Evolutionary conservation across 2,888 invertebrate species (phyloP), one percentile per base, ranked within the genome.

Genomic region (Eledona agricola): DNA sequence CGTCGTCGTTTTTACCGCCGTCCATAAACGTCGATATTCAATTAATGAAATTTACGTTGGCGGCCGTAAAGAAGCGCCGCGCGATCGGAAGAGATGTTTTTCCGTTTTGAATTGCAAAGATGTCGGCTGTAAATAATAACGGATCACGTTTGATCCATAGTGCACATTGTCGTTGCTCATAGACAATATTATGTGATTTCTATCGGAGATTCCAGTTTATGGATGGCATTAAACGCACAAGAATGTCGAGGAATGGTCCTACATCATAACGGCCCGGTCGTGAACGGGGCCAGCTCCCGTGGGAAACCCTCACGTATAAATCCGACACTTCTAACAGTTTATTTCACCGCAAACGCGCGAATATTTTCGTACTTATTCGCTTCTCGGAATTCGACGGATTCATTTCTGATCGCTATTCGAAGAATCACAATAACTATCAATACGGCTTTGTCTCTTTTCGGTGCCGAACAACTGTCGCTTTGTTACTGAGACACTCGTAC

Each of bases 121-220:
- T 3, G 20, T 6, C 5, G 4, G 16, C 6, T 43, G 38, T 53
- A 53, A 53, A 58, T 53, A 58, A 53, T 58, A 58, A 58, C 58
- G 55, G 55, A 40, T 42, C 55, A 52, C 55, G 55, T 52, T 58
- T 58, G 58, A 58, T 58, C 58, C 55, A 58, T 58, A 55, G 45
- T 51, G 53, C 51, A 56, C 57, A 55, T 49, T 47, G 55, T 45
- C 42, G 53, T 42, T 47, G 51, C 46, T 51, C 50, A 46, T 55
- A 51, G 37, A 50, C 54, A 46, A 51, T 51, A 58, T 56, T 51
- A 58, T 58, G 55, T 37, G 58, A 58, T 58, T 58, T 49, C 55
- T 50, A 46, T 58, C 52, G 32, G 42, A 26, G 32, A 43, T 45
- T 32, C 23, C 37, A 35, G 12, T 47, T 47, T 47, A 37, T 47